Conservation (phyloP, 2,888 invertebrate genomes). For the Liopterus haemorrhoidalis region DNA sequence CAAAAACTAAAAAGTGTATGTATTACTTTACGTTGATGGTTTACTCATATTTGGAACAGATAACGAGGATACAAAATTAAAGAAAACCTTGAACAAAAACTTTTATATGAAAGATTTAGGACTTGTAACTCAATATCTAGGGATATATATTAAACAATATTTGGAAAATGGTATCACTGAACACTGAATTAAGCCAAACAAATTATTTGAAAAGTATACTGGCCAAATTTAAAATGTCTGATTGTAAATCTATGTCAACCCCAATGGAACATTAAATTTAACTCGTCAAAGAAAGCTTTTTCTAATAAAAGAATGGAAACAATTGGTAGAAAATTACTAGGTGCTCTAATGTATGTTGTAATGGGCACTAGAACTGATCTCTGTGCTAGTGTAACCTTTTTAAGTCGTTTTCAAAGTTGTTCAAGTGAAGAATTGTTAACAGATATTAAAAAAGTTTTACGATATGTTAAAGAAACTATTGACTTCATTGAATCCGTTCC, state of each 20-base stretch:
- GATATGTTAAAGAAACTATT: too few relatives aligned
- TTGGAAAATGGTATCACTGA: slow-evolving; percentile 9
- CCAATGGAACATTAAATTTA: too few relatives aligned
- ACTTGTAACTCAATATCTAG: slow-evolving; percentile 13
- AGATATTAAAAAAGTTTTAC: too few relatives aligned
- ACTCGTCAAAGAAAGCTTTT: too few relatives aligned
- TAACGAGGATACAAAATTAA: slow-evolving; percentile 23
- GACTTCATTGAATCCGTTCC: too few relatives aligned
- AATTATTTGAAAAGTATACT: slow-evolving; percentile 11
- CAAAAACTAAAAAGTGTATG: slow-evolving; percentile 15
- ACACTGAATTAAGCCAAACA: slow-evolving; percentile 8
- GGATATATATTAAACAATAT: slow-evolving; percentile 16
- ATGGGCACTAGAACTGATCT: too few relatives aligned
- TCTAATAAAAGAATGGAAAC: too few relatives aligned
- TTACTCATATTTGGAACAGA: slow-evolving; percentile 25
- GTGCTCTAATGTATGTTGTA: too few relatives aligned
- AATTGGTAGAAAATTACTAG: too few relatives aligned
- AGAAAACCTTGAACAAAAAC: slow-evolving; percentile 16
- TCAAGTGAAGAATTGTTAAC: too few relatives aligned
- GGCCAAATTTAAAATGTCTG: neutral
- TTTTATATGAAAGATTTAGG: slow-evolving; percentile 18
- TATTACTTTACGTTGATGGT: slow-evolving; percentile 29
- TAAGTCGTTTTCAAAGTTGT: too few relatives aligned
- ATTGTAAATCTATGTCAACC: slow-evolving; percentile 2
- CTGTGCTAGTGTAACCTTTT: too few relatives aligned